Evolutionary conservation across 2,113 vertebrate species (phyloP).

Genomic region (Sporophila hypoxantha): DNA sequence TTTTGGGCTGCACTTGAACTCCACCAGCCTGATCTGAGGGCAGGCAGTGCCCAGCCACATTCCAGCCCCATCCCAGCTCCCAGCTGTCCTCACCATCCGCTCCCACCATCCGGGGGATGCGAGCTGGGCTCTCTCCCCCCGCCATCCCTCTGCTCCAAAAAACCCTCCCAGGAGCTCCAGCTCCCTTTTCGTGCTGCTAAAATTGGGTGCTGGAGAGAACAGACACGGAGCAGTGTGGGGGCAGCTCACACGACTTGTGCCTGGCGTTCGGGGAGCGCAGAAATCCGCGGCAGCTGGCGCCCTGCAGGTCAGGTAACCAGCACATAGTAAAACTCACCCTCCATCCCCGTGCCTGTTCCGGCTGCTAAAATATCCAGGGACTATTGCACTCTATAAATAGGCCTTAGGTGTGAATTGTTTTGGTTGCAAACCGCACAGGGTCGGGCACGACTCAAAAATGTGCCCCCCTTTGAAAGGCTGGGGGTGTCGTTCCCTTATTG

Average conservation of each 20-base stretch:
- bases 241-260: constrained; percentile 31
- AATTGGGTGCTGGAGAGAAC: constrained; percentile 10
- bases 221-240: neutral
- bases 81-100: constrained; percentile 6
- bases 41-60: neutral
- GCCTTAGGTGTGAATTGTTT: constrained; percentile 53
- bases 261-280: neutral
- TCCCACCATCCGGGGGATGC: neutral
- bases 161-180: neutral
- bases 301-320: constrained; percentile 39
- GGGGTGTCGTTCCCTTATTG: neutral
- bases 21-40: rapidly evolving
- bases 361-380: constrained; percentile 33
- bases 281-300: constrained; percentile 47
- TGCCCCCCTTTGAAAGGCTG: neutral
- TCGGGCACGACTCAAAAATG: neutral
- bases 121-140: neutral
- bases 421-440: constrained; percentile 12
- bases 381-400: constrained; percentile 32
- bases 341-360: constrained; percentile 21
- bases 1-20: neutral
- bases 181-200: constrained; percentile 21
- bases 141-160: neutral
- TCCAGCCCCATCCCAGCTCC: neutral
- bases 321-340: neutral